Evolutionary conservation across 1,140 invertebrate species (phyloP), one percentile per base, ranked within the genome.

Genomic region (Caenorhabditis latens): DNA sequence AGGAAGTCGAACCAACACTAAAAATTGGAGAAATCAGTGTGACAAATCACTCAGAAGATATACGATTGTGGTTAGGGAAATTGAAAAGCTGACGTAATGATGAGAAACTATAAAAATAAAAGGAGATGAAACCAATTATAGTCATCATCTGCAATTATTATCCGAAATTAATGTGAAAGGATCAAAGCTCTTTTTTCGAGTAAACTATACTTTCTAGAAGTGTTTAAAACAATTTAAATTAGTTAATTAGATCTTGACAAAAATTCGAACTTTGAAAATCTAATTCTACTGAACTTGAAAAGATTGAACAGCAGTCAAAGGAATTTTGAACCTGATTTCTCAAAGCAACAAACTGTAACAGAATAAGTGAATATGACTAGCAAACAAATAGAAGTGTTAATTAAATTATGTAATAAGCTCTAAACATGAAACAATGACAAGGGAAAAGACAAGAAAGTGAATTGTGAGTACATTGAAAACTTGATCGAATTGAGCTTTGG

Each of bases 141-240:
- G 9, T 63, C 61, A 63, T 63, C 61, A 40, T 13, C 11, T 63
- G 24, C 65, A 32, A 32, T 32, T 32, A 71, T 71, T 46, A 71
- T 43, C 9, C 19, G 16, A 32, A n/a, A 71, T 71, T 71, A 71
- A 71, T 43, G 19, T n/a, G 42, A 46, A 43, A 43, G 16, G 65
- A 71, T 71, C 65, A 71, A 71, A 71, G 65, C 19, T 71, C 65
- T 65, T 65, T 40, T 40, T 13, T 21, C 8, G 42, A 19, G 57
- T 24, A 21, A 14, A 71, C 65, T 71, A 43, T 21, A 71, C 8
- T 71, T 43, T 65, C 4, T 24, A 61, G 57, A n/a, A 61, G 19
- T 21, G 32, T 32, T 32, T 0, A 1, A 2, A 32, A 32, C 32
- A 32, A 1, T 32, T 32, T 32, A 1, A 32, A 32, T 32, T 32